A percentile compares a stretch with the other conserved stretches of the same genome.
Evolutionary conservation across 2,888 invertebrate genomes (phyloP).

Genomic region (Lathronympha strigana): DNA sequence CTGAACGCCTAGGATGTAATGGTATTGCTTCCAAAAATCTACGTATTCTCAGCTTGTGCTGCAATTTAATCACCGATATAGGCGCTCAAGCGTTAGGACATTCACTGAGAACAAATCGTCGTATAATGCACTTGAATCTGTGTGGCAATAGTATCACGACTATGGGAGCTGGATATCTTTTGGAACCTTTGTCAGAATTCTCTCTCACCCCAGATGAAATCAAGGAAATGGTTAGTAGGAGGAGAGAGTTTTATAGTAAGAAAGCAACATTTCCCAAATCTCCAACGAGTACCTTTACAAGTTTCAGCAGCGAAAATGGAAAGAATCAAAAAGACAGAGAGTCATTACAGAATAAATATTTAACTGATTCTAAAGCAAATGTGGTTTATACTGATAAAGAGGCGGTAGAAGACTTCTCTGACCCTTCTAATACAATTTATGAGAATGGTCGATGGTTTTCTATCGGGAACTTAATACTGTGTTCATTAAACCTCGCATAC

Average conservation of each 20-base stretch:
- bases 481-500: slow-evolving; percentile 62
- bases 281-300: neutral
- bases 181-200: slow-evolving; percentile 56
- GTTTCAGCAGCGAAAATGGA: neutral
- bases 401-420: slow-evolving; percentile 53
- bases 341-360: slow-evolving; percentile 2
- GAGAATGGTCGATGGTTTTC: slow-evolving; percentile 47
- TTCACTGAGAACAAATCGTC: slow-evolving; percentile 59
- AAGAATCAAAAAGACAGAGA: neutral
- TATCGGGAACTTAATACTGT: slow-evolving; percentile 58
- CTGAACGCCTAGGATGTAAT: slow-evolving; percentile 48
- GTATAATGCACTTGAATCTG: slow-evolving; percentile 60
- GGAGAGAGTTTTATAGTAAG: slow-evolving; percentile 46
- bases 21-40: slow-evolving; percentile 50
- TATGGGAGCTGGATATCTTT: slow-evolving; percentile 53
- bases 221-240: slow-evolving; percentile 44
- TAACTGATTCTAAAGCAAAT: neutral
- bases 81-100: slow-evolving; percentile 55
- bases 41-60: slow-evolving; percentile 56
- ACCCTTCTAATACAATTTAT: slow-evolving; percentile 43
- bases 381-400: slow-evolving; percentile 44
- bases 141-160: slow-evolving; percentile 60
- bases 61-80: slow-evolving; percentile 58
- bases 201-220: slow-evolving; percentile 52
- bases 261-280: slow-evolving; percentile 47